These are phyloP conservation scores for Cataglyphis cursor DNA, from an alignment of 2,888 invertebrate species.

Conservation along the genomic window DNA sequence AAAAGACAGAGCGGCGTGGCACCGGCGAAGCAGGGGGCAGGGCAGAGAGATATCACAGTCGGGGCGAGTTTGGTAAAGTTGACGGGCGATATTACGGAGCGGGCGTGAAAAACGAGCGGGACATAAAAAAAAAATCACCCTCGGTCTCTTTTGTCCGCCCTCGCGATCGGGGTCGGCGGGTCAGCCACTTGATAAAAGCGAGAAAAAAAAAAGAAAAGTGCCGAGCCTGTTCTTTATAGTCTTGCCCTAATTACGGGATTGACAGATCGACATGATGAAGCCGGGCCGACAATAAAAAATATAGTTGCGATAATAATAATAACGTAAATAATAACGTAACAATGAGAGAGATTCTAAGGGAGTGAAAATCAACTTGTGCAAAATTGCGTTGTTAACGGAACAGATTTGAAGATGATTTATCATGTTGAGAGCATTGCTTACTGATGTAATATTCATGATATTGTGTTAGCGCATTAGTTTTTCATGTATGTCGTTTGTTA, in stretches of 20 bases:
- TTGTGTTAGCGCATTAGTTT: not conserved
- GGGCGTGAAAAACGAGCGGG: slow-evolving; percentile 67
- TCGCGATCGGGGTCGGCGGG: slow-evolving; percentile 15
- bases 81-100: slow-evolving; percentile 66
- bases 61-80: slow-evolving; percentile 69
- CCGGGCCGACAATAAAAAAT: not conserved
- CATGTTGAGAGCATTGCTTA: not conserved
- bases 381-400: slow-evolving; percentile 6
- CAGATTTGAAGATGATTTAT: not conserved
- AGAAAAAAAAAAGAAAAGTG: not conserved
- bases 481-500: not conserved
- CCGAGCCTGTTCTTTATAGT: slow-evolving; percentile 17
- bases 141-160: slow-evolving; percentile 34
- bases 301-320: not conserved
- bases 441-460: slow-evolving; percentile 12
- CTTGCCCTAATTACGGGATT: slow-evolving; percentile 41
- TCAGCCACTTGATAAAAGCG: slow-evolving; percentile 57
- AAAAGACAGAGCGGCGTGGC: not conserved
- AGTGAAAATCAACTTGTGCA: not conserved
- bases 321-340: not conserved
- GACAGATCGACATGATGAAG: slow-evolving; percentile 10
- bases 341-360: not conserved
- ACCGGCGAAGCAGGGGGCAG: not conserved
- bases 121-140: slow-evolving; percentile 42
- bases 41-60: slow-evolving; percentile 28